Base-by-base conservation (phyloP, 2,113 vertebrate species). In the Passerina amoena region DNA sequence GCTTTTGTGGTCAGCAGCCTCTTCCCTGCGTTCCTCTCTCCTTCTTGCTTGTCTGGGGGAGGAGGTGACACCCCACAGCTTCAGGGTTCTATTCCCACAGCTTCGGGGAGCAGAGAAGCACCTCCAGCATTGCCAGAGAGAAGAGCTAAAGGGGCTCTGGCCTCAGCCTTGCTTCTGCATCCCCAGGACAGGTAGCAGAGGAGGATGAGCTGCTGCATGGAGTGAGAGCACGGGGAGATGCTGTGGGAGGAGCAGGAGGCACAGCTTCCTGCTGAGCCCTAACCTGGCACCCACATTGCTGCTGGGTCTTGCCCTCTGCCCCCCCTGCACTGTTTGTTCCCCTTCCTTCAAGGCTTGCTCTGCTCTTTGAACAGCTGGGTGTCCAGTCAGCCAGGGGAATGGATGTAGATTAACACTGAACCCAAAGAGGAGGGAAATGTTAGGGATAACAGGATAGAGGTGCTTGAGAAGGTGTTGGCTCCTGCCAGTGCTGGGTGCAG, bases 211-310 rank as follows among this genome's bases (percentile, higher is more conserved):
- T 83, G 56, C 56, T 61, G 56, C 38, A 31, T 35, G 56, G 45
- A 30, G 6, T 31, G 45, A 35, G 66, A 44, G 56, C 66, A 21
- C 0, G 2, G 30, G 65, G 24, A 51, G 45, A 31, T 61, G 80
- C 45, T 44, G 47, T 53, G 80, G 33, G 38, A 71, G 33, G 21
- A 61, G 66, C 38, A 53, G 80, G 47, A 83, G 38, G 16, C 37
- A 13, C 10, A 5, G 15, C 47, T 61, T 53, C 16, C 47, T 12
- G 11, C 1, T 0, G 47, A 71, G 47, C 37, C 0, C 0, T 44
- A 42, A 44, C 12, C 57, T 22, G 40, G n/a, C 35, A 9, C 16
- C 20, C 10, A 6, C 72, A 37, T 11, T 0, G 0, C 38, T 13
- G 4, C n/a, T 20, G 15, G 9, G 8, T 80, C 45, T 71, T 70